Base-by-base conservation (phyloP, 2,113 vertebrate genomes). In the Ceyx margarethae region DNA sequence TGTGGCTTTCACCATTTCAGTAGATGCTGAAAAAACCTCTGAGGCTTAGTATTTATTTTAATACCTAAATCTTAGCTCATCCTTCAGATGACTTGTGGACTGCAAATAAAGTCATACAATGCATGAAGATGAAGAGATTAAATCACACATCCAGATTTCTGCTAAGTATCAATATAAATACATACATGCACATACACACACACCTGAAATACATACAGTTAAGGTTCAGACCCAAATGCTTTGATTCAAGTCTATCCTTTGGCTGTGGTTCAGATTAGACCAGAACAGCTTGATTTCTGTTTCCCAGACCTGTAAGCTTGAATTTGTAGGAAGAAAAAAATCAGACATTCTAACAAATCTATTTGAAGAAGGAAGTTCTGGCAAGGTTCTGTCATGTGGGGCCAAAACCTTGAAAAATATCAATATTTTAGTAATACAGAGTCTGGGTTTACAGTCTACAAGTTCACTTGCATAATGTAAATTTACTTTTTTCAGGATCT, bases 31-130 rank as follows among this genome's bases (percentile, higher is more conserved):
- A 64, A 54, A 53, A 94, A 82, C 62, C 81, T 89, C 40, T 81
- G 88, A 87, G n/a, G 57, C 83, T 93, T 62, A 5, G 81, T 91
- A 94, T 85, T 96, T 92, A 95, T 96, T 95, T 96, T 88, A 97
- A 93, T 97, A 95, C 89, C 86, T 92, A 92, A 93, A 94, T 92
- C 74, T 82, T 72, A 93, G 10, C 57, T 90, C 79, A 81, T 94
- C 82, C 86, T 94, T 85, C 65, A 88, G 88, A 75, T 84, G 64
- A 91, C 89, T 85, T 89, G 53, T 72, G 62, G 85, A 72, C 86
- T 85, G 89, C 85, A 94, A 95, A 85, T 88, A 86, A 93, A 81
- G 83, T 68, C 11, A 45, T 68, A 79, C 13, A 50, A 78, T 83
- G 67, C 58, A 42, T 48, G 54, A 88, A 21, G 46, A 71, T 92